Conservation (phyloP, 2,113 vertebrate genomes). For the Apteryx owenii region DNA sequence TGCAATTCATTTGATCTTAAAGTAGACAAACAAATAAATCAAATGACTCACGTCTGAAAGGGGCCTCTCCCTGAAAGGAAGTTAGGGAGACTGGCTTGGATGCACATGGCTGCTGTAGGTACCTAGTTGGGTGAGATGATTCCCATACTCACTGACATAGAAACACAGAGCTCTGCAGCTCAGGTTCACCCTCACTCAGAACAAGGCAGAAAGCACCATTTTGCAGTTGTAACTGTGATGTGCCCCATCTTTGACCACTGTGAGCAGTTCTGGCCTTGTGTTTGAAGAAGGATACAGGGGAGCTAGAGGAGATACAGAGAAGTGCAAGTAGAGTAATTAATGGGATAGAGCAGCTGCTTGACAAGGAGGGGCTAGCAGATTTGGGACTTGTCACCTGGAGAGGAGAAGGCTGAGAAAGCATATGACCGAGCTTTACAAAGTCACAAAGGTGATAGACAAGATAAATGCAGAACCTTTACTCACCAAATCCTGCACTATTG, state of each 20-base stretch:
- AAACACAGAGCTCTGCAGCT: background rate
- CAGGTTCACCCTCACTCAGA: background rate
- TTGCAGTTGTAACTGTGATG: background rate
- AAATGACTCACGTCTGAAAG: background rate
- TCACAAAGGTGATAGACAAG: background rate
- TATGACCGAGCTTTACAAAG: background rate
- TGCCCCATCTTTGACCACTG: background rate
- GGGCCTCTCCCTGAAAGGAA: background rate
- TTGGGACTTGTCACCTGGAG: background rate
- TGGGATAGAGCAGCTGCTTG: background rate
- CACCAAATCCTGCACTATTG: background rate
- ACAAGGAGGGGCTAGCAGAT: background rate
- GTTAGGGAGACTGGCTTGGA: background rate
- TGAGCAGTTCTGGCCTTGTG: background rate
- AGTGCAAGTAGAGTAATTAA: background rate
- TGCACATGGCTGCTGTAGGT: background rate
- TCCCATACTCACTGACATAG: accelerated
- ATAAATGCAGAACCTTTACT: background rate
- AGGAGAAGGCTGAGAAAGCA: background rate
- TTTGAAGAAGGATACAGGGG: background rate
- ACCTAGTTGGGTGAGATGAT: background rate
- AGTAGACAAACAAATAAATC: background rate
- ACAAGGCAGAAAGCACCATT: background rate
- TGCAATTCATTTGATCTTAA: background rate
- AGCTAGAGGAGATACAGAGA: background rate